Evolutionary conservation across 2,888 invertebrate species (phyloP), one percentile per base, ranked within the genome.

Genomic region (Argyresthia albistria): DNA sequence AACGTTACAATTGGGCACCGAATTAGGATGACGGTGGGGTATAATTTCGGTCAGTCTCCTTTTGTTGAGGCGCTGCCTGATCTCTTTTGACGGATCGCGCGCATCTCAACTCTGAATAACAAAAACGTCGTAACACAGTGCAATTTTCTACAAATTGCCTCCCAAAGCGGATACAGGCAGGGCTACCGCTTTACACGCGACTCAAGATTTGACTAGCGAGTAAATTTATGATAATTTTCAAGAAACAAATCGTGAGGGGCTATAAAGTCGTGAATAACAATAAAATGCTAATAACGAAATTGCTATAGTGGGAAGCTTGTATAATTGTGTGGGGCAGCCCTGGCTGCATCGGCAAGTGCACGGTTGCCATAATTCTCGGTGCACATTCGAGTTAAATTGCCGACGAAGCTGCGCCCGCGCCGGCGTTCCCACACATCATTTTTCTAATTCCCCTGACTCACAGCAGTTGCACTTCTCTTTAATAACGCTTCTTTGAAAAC

Each of bases 381-480:
- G 71, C 73, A 76, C 75, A 75, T 74, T 71, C 69, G 64, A 72
- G 69, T 67, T 74, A 80, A 84, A 83, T 82, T 81, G 74, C 80
- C 67, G 69, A 64, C 63, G 63, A 64, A 65, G 59, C 51, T 9
- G 45, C 59, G 58, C 56, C 56, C 65, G 67, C 65, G 65, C 10
- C 48, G 37, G 42, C 50, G 76, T 83, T 84, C 83, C 83, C 83
- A 83, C 86, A 82, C 78, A 76, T 76, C 72, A 76, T 77, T 78
- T 78, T 80, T 80, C 78, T 80, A 78, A 80, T 76, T 75, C 70
- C 66, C 70, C 69, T 66, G 64, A 64, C 69, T 70, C 70, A 66
- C 63, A 39, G 15, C 39, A 51, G 46, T 51, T 71, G 68, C 69
- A 69, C 69, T 69, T 65, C 60, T 62, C 69, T 73, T 69, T 72